These are phyloP conservation scores for Mobula hypostoma DNA, from an alignment of 2,113 vertebrate genomes.

Conservation along the genomic window DNA sequence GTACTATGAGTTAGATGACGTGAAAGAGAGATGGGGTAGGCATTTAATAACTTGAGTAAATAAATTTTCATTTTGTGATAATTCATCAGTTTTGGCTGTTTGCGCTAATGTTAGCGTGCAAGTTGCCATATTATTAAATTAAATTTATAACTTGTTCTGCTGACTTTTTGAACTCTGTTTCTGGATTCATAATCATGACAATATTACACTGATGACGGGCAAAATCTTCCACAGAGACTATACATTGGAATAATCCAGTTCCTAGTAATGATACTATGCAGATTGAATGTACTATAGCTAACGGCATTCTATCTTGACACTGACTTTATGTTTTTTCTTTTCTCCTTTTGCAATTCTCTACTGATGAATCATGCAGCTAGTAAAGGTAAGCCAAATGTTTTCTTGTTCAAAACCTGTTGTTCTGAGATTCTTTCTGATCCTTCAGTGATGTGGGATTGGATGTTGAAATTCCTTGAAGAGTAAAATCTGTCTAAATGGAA, in stretches of 20 bases:
- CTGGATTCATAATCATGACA: neutral
- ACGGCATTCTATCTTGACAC: neutral
- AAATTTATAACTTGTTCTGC: neutral
- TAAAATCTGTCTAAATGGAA: neutral
- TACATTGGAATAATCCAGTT: neutral
- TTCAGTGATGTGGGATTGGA: too few species aligned
- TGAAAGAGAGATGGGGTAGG: neutral
- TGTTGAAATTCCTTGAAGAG: neutral
- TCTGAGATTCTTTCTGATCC: neutral
- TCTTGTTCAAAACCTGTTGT: neutral
- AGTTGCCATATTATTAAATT: neutral
- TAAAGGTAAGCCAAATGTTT: slow-evolving; percentile 14
- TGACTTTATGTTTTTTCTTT: neutral
- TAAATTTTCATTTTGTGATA: neutral
- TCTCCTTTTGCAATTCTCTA: neutral
- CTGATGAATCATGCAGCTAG: neutral
- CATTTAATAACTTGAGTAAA: neutral
- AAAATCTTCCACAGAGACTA: neutral
- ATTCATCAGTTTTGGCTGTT: neutral
- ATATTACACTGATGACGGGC: neutral
- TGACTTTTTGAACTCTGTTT: neutral
- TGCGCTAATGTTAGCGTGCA: neutral
- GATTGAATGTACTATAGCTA: neutral
- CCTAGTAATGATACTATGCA: neutral
- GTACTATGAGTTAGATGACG: neutral